Evolutionary conservation across 2,797 vertebrate species (phyloP).

Genomic region (Meda fulgida): DNA sequence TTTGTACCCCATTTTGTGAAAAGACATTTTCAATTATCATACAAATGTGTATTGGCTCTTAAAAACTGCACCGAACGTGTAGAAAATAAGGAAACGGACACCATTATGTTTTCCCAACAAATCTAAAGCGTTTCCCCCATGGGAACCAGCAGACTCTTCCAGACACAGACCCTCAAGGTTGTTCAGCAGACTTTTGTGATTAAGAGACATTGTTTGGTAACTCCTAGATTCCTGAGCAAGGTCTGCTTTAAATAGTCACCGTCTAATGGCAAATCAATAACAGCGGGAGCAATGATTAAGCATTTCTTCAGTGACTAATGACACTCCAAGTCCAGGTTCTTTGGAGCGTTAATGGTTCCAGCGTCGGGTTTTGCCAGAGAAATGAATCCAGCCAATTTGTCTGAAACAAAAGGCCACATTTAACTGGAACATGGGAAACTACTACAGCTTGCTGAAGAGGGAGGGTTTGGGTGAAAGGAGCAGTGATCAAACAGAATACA

Average conservation of each 20-base stretch:
- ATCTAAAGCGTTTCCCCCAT: neutral
- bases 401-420: slow-evolving; percentile 56
- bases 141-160: neutral
- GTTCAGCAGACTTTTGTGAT: slow-evolving; percentile 63
- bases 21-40: neutral
- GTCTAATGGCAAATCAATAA: slow-evolving; percentile 82
- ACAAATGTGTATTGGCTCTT: neutral
- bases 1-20: neutral
- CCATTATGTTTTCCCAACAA: neutral
- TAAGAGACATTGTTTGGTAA: slow-evolving; percentile 65
- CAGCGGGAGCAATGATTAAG: slow-evolving; percentile 74
- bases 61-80: neutral
- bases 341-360: slow-evolving; percentile 56
- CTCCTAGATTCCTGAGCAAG: slow-evolving; percentile 65
- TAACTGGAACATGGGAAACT: slow-evolving; percentile 49
- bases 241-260: slow-evolving; percentile 77
- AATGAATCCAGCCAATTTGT: slow-evolving; percentile 56
- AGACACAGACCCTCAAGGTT: slow-evolving; percentile 66
- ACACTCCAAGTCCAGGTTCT: slow-evolving; percentile 65
- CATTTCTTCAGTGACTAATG: slow-evolving; percentile 78
- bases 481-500: slow-evolving; percentile 70
- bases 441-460: slow-evolving; percentile 9
- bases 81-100: neutral
- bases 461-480: slow-evolving; percentile 61
- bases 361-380: slow-evolving; percentile 47